Evolutionary conservation across 2,888 invertebrate species (phyloP), one percentile per base, ranked within the genome.

Genomic region (Aethes cnicana): DNA sequence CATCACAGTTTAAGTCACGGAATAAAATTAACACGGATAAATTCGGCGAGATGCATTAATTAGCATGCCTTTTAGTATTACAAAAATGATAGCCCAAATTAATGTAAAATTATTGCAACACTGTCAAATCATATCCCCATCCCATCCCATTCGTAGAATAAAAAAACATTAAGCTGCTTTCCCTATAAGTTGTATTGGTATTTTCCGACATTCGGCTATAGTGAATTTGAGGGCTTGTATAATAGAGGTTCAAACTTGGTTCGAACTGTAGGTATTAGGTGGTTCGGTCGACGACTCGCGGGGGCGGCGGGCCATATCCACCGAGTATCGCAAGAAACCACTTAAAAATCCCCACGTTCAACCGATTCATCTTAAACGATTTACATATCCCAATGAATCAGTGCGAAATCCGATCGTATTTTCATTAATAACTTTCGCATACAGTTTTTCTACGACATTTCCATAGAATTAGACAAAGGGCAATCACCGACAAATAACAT

Each of bases 221-320:
- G 17, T 12, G 23, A 36, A 25, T 44, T 17, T 26, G 37, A n/a
- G 37, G 28, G 3, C 17, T 17, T 37, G 23, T 39, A 30, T 32
- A 18, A 33, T 32, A 17, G 18, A 32, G 39, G 23, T 35, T 42
- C 41, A 18, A 58, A 59, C 56, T 58, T 55, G 47, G 37, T 30
- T 21, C 41, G 57, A 58, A 58, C 49, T 58, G 57, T 54, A 57
- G 57, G 59, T 57, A 58, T 59, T 58, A 48, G 64, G 64, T 52
- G 58, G 63, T 12, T 33, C 72, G 79, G 77, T 77, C 77, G 72
- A 65, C 74, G 79, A 77, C 76, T 64, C 52, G 44, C 46, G 61
- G 62, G 54, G 64, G 54, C 55, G 55, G 41, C 36, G 32, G 32
- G 42, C 54, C 49, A 44, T 43, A 61, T 59, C 58, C 55, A 56